These are phyloP conservation scores for Chrysochloris asiatica DNA, from an alignment of 2,113 vertebrate species.

Conservation along the genomic window DNA sequence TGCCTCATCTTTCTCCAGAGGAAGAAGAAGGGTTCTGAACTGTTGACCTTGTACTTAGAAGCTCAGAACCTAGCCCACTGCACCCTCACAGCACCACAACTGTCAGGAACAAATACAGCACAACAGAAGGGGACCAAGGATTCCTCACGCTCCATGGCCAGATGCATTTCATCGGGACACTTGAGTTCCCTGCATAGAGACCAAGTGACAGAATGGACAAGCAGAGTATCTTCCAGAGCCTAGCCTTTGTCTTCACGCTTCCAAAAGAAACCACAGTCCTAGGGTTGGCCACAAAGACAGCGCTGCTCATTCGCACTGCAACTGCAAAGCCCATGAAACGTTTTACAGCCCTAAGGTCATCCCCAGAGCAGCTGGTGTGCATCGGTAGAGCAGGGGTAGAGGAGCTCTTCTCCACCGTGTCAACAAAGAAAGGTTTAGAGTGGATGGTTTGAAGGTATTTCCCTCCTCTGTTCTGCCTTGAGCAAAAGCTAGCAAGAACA, in stretches of 20 bases:
- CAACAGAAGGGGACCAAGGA: background rate
- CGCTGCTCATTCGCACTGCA: no score
- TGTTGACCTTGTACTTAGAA: no score
- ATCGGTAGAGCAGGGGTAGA: background rate
- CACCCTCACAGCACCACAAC: background rate
- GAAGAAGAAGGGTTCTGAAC: no score
- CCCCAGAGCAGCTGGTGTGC: background rate
- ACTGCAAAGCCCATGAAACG: background rate
- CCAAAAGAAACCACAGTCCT: background rate
- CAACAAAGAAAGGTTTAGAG: background rate
- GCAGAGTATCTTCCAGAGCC: background rate
- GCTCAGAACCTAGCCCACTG: no score
- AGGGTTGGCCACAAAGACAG: accelerated
- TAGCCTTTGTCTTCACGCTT: background rate
- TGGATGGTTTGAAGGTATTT: background rate
- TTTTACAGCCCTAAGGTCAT: background rate
- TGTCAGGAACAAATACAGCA: background rate
- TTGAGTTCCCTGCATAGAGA: background rate
- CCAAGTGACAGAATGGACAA: background rate
- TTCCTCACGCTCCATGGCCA: background rate
- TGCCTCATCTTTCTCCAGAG: no score
- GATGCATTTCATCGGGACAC: background rate
- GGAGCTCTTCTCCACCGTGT: background rate
- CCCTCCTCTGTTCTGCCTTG: background rate
- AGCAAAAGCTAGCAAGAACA: constrained; percentile 34